Percentiles rank a stretch among this genome's conserved stretches.
Conservation (phyloP, 2,888 invertebrate genomes). For the Aphodius granarius region DNA sequence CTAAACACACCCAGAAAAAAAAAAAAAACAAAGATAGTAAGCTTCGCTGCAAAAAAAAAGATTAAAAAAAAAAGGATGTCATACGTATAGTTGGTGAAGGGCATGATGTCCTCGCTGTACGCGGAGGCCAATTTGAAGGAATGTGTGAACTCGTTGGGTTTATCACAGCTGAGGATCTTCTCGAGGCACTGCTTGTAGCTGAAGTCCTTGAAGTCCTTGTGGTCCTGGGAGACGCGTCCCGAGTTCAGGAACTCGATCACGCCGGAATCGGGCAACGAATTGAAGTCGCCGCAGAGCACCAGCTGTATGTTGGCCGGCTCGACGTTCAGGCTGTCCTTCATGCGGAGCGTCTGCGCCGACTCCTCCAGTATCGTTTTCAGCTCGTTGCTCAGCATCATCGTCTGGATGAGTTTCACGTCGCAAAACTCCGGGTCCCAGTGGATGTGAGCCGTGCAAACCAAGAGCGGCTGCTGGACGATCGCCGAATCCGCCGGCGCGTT, state of each 20-base stretch:
- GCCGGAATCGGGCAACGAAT: conserved; percentile 96
- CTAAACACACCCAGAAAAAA: conserved; percentile 58
- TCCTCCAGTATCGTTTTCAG: conserved; percentile 86
- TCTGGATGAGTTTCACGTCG: conserved; percentile 98
- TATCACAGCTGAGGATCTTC: conserved; percentile 81
- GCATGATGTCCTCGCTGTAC: conserved; percentile 95
- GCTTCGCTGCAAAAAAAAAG: not conserved
- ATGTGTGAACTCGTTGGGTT: conserved; percentile 89
- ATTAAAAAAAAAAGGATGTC: conserved; percentile 45
- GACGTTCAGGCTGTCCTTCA: conserved; percentile 66
- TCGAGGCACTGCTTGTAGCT: conserved; percentile 90
- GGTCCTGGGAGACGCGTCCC: conserved; percentile 87
- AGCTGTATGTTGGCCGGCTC: conserved; percentile 84
- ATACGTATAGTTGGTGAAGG: conserved; percentile 98
- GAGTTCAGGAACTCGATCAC: conserved; percentile 94
- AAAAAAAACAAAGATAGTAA: not conserved
- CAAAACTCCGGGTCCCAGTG: conserved; percentile 99
- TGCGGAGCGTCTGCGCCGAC: conserved; percentile 76
- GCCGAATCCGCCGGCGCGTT: conserved; percentile 74
- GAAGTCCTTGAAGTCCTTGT: conserved; percentile 95
- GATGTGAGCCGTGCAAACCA: conserved; percentile 98
- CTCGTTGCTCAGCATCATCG: conserved; percentile 98
- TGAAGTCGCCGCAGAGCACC: conserved; percentile 96
- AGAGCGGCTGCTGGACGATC: conserved; percentile 79
- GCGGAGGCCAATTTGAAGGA: conserved; percentile 94